phyloP scores from a whole-genome alignment of 2,113 vertebrate genomes.

The Otocyon megalotis region DNA sequence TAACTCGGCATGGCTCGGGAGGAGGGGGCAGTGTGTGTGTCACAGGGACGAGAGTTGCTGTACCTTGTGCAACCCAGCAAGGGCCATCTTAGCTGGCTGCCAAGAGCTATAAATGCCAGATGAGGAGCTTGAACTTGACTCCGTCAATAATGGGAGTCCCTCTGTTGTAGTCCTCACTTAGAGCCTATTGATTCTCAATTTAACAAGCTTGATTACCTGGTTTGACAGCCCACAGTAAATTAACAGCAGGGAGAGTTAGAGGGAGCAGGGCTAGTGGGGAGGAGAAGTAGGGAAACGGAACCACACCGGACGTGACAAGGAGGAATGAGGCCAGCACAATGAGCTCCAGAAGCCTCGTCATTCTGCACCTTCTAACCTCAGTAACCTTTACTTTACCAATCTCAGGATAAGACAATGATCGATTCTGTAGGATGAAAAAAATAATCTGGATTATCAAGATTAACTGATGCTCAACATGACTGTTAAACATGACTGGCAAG shows the following conservation, averaged over 20 bases:
- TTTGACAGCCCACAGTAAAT: background rate
- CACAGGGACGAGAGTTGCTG: fast-evolving
- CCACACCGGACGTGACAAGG: background rate
- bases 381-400: background rate
- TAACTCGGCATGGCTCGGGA: background rate
- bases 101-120: background rate
- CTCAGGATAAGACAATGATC: background rate
- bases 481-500: background rate
- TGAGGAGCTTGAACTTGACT: background rate
- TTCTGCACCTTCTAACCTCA: background rate
- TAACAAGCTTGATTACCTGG: background rate
- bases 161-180: background rate
- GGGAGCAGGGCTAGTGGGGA: background rate
- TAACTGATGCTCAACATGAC: background rate
- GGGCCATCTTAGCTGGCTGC: background rate
- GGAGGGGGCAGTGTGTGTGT: background rate
- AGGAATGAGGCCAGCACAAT: background rate
- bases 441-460: background rate
- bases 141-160: background rate
- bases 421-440: background rate
- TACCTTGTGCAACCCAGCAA: background rate
- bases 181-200: background rate
- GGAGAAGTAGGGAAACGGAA: background rate
- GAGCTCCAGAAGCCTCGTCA: background rate
- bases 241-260: background rate